phyloP scores from a whole-genome alignment of 2,888 invertebrate species.

The Thysanoteuthis rhombus region DNA sequence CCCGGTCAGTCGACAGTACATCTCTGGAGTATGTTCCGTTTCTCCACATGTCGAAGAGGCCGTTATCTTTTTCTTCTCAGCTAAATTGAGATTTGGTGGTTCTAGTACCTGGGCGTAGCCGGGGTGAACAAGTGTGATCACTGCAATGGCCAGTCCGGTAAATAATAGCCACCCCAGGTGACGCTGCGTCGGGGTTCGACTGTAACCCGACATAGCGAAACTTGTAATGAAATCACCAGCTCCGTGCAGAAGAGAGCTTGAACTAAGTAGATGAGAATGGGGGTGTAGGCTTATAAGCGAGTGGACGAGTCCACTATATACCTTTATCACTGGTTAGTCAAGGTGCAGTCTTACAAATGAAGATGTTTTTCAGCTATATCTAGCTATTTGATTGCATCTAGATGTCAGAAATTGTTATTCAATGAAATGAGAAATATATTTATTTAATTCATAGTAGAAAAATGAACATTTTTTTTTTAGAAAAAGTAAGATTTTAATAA shows the following conservation, averaged over 20 bases:
- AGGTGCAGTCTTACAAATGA: too few species aligned
- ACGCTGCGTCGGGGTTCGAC: neutral
- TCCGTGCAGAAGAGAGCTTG: neutral
- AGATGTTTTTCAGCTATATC: too few species aligned
- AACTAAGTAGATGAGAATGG: neutral
- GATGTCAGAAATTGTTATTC: too few species aligned
- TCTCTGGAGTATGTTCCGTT: neutral
- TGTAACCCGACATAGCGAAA: neutral
- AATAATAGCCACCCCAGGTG: neutral
- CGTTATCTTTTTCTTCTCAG: neutral
- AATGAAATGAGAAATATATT: too few species aligned
- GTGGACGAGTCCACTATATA: neutral
- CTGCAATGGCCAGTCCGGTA: neutral
- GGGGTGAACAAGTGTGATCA: neutral
- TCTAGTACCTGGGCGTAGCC: neutral
- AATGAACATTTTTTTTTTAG: too few species aligned
- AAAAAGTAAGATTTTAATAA: too few species aligned
- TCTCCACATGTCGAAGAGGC: conserved; percentile 14
- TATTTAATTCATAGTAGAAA: too few species aligned
- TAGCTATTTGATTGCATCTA: too few species aligned
- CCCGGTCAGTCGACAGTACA: conserved; percentile 17
- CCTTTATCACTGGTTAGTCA: neutral
- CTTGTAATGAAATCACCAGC: neutral
- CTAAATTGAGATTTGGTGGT: conserved; percentile 15
- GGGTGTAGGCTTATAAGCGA: neutral